Evolutionary conservation across 2,888 invertebrate species (phyloP), one percentile per base, ranked within the genome.

Genomic region (Elegia similella): DNA sequence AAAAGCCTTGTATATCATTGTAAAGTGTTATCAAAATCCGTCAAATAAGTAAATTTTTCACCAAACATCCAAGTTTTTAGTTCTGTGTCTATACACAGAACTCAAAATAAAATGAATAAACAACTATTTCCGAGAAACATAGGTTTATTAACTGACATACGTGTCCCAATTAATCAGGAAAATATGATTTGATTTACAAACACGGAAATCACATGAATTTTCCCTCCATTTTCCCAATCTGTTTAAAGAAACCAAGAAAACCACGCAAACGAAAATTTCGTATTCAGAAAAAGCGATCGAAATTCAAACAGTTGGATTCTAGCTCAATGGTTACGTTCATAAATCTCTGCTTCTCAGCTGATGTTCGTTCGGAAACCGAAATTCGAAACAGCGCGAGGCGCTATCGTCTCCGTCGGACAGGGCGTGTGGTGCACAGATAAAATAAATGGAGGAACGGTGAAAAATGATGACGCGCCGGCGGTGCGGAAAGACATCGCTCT

Each of bases 381-480:
- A 83, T 85, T 81, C 84, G 85, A 86, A 83, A 87, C 78, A 81
- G 77, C 68, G 68, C 56, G n/a, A n/a, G 66, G 69, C 79, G 83
- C 81, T 84, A 82, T 84, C 80, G 79, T 72, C 69, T 69, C 23
- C 23, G 23, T 23, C 77, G 81, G 82, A 76, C 82, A 78, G 80
- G 80, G 86, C 84, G 88, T 89, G 89, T 76, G 86, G 82, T 80
- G 86, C 83, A 75, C 86, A 87, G 90, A 91, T 91, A 91, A 91
- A 89, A 90, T 88, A 89, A 89, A 90, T 89, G 90, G 88, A 83
- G 86, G 78, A 82, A 75, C 82, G 72, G 84, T 91, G 90, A 90
- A 90, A 91, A 90, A 91, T 90, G 90, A 89, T 86, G 88, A 84
- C 84, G 83, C 83, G 85, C 67, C 73, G 75, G 65, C 83, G 79